A percentile compares a stretch with the other conserved stretches of the same genome.
Evolutionary conservation across 2,888 invertebrate species (phyloP).

Genomic region (Dryadula phaetusa): DNA sequence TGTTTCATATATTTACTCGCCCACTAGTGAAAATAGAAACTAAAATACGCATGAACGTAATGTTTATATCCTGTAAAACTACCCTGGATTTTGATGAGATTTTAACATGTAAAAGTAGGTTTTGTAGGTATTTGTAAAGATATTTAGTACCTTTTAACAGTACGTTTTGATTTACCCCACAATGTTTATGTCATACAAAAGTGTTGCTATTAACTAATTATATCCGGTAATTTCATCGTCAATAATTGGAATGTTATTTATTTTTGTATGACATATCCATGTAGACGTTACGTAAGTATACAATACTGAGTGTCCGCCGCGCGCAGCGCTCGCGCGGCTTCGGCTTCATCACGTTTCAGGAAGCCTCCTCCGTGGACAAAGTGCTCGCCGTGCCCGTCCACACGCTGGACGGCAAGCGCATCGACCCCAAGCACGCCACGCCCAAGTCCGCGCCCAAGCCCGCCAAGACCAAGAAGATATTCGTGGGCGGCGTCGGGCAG

Average conservation of each 20-base stretch:
- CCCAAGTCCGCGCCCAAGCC: conserved; percentile 95
- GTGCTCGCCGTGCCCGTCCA: conserved; percentile 95
- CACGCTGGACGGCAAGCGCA: conserved; percentile 96
- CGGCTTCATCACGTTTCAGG: conserved; percentile 97
- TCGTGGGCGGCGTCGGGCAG: conserved; percentile 96
- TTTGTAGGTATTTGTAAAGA: conserved; percentile 42
- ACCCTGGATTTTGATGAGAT: conserved; percentile 42
- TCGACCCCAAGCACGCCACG: conserved; percentile 97
- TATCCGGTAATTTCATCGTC: too few relatives aligned
- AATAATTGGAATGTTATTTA: not conserved
- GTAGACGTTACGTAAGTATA: not conserved
- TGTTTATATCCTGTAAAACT: conserved; percentile 42
- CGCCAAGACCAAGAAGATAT: conserved; percentile 95
- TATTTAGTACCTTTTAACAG: conserved; percentile 37
- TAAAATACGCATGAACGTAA: conserved; percentile 46
- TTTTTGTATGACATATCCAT: conserved; percentile 30
- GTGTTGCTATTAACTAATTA: not conserved
- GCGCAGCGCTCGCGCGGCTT: conserved; percentile 96
- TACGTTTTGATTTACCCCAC: conserved; percentile 28
- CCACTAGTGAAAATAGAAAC: conserved; percentile 41
- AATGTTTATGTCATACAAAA: conserved; percentile 31
- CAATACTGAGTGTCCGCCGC: conserved; percentile 62
- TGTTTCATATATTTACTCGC: conserved; percentile 39
- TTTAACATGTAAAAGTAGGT: conserved; percentile 44
- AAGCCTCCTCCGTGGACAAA: conserved; percentile 95